phyloP scores from a whole-genome alignment of 2,888 invertebrate genomes.

The Polyommatus iphigenia region DNA sequence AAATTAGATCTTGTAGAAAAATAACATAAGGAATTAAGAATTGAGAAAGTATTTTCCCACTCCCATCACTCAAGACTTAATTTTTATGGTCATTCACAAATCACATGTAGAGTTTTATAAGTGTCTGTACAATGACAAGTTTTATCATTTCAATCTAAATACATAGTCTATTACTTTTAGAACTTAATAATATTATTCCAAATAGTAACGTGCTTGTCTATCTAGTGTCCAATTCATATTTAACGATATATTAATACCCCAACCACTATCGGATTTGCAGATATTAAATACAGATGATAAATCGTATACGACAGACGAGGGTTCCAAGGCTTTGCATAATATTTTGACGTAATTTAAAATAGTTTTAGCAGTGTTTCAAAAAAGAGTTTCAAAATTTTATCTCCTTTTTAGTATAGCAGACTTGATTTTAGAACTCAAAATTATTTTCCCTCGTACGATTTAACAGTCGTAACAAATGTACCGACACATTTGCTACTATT shows the following conservation, averaged over 20 bases:
- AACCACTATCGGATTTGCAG: constrained; percentile 35
- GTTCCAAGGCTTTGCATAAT: constrained; percentile 20
- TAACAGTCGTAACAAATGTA: constrained; percentile 67
- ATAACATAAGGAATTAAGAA: not conserved
- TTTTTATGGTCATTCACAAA: too few species aligned
- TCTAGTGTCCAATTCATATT: not conserved
- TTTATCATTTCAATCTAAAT: too few species aligned
- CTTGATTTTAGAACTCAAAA: constrained; percentile 32
- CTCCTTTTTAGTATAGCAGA: not conserved
- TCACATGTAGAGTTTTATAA: not conserved
- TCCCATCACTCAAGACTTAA: not conserved
- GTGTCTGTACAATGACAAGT: not conserved
- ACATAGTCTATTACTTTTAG: too few species aligned
- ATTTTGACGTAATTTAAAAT: not conserved
- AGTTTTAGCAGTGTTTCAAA: not conserved
- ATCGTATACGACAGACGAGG: constrained; percentile 35
- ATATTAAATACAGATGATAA: constrained; percentile 33
- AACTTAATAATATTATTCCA: not conserved
- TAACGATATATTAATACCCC: constrained; percentile 31
- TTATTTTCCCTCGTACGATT: constrained; percentile 33
- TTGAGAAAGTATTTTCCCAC: not conserved
- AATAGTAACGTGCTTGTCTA: not conserved
- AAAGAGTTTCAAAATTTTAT: not conserved
- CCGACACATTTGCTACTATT: constrained; percentile 65
- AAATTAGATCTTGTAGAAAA: not conserved